Conservation (phyloP, 2,888 invertebrate species). For the Plutella xylostella region DNA sequence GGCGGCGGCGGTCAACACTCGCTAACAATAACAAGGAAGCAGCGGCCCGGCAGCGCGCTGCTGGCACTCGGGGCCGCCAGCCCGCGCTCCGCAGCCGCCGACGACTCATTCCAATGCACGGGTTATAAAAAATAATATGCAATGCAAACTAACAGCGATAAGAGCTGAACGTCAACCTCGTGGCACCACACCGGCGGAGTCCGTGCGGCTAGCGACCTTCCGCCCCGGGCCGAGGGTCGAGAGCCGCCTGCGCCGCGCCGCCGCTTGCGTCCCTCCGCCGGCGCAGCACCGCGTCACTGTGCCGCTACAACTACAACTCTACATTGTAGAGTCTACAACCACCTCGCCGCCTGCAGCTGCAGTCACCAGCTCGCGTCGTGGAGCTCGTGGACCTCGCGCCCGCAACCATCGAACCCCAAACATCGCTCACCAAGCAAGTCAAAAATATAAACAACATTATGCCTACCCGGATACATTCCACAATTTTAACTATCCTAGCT, state of each 20-base stretch:
- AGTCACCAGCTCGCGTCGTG: no score
- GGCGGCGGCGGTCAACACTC: constrained; percentile 3
- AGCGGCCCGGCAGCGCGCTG: background rate
- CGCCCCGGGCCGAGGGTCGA: background rate
- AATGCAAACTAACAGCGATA: constrained; percentile 27
- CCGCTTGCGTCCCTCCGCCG: background rate
- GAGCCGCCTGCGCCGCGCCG: background rate
- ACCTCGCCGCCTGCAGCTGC: no score
- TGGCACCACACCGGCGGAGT: background rate
- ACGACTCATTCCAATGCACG: constrained; percentile 26
- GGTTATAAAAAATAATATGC: constrained; percentile 27
- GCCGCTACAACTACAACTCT: background rate
- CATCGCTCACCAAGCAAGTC: no score
- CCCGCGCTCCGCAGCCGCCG: constrained; percentile 4
- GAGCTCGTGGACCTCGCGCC: no score
- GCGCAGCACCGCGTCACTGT: background rate
- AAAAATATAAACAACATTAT: no score
- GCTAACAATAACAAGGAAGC: constrained; percentile 5
- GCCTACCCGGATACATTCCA: no score
- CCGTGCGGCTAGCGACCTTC: background rate
- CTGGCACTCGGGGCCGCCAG: background rate
- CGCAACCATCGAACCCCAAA: no score
- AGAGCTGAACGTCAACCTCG: constrained; percentile 14
- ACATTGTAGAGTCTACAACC: no score
- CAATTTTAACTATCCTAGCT: no score